Percentiles rank a stretch among this genome's conserved stretches.
Conservation (phyloP, 2,888 invertebrate species). For the Eristalinus aeneus region DNA sequence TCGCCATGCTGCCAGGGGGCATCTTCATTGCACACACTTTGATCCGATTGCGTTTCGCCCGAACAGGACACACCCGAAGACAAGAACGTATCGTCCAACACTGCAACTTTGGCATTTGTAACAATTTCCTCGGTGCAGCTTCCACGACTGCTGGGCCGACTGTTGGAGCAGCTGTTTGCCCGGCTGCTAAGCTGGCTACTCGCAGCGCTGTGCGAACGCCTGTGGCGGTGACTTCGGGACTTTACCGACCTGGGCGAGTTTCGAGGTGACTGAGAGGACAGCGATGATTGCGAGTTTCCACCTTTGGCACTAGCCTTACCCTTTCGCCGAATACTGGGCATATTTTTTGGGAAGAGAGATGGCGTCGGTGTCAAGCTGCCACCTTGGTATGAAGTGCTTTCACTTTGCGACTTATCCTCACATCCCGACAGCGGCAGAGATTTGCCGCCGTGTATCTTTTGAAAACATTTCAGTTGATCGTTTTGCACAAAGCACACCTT, state of each 20-base stretch:
- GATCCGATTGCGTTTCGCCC: slow-evolving; percentile 77
- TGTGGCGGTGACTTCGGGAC: slow-evolving; percentile 56
- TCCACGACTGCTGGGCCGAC: slow-evolving; percentile 60
- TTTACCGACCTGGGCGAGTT: slow-evolving; percentile 57
- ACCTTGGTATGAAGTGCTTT: slow-evolving; percentile 38
- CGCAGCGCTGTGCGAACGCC: slow-evolving; percentile 69
- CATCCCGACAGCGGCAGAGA: slow-evolving; percentile 63
- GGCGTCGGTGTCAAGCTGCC: slow-evolving; percentile 59
- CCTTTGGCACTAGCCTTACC: slow-evolving; percentile 71
- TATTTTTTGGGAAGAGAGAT: slow-evolving; percentile 77
- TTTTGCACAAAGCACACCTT: slow-evolving; percentile 91
- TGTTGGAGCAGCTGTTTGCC: slow-evolving; percentile 48
- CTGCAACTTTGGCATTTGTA: slow-evolving; percentile 69
- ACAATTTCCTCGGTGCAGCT: slow-evolving; percentile 61
- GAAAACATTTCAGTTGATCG: slow-evolving; percentile 89
- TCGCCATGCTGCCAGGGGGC: slow-evolving; percentile 40
- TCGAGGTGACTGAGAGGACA: slow-evolving; percentile 42
- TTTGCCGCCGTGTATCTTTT: slow-evolving; percentile 86
- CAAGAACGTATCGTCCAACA: slow-evolving; percentile 76
- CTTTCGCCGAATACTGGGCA: slow-evolving; percentile 79
- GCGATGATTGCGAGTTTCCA: slow-evolving; percentile 39
- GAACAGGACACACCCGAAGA: slow-evolving; percentile 80
- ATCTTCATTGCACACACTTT: slow-evolving; percentile 68
- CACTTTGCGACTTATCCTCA: slow-evolving; percentile 70
- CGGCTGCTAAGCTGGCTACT: slow-evolving; percentile 48